phyloP scores from a whole-genome alignment of 2,113 vertebrate genomes.

The Vicugna pacos region DNA sequence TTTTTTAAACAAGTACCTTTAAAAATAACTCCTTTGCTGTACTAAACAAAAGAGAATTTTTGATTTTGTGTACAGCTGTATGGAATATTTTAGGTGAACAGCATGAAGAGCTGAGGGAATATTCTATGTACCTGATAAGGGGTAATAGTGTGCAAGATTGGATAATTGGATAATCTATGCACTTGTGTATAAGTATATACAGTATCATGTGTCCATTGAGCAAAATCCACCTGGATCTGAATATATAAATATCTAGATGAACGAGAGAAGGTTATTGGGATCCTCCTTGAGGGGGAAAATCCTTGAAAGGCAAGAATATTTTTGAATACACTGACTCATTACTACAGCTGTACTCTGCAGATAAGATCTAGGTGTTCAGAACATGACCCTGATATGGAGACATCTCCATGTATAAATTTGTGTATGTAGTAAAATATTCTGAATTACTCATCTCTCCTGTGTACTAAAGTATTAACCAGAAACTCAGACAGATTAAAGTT shows the following conservation, averaged over 20 bases:
- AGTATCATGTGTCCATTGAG: background rate
- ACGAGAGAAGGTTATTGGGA: background rate
- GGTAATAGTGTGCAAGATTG: fast-evolving
- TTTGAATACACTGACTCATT: background rate
- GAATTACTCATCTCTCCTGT: background rate
- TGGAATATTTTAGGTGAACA: background rate
- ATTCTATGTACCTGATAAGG: background rate
- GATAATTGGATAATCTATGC: background rate
- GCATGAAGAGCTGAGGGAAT: background rate
- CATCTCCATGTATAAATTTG: background rate
- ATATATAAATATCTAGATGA: background rate
- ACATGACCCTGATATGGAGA: background rate
- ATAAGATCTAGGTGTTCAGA: background rate
- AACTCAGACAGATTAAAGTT: background rate
- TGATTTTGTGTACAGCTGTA: background rate
- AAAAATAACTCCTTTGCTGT: slow-evolving; percentile 31
- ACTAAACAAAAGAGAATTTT: background rate
- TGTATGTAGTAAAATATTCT: background rate
- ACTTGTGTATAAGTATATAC: background rate
- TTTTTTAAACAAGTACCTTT: slow-evolving; percentile 35
- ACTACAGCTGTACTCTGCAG: background rate
- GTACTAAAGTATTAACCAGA: background rate
- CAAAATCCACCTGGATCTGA: background rate
- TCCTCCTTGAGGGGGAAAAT: background rate
- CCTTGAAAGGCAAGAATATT: background rate